Evolutionary conservation across 2,888 invertebrate genomes (phyloP).

Genomic region (Tethea ocularis): DNA sequence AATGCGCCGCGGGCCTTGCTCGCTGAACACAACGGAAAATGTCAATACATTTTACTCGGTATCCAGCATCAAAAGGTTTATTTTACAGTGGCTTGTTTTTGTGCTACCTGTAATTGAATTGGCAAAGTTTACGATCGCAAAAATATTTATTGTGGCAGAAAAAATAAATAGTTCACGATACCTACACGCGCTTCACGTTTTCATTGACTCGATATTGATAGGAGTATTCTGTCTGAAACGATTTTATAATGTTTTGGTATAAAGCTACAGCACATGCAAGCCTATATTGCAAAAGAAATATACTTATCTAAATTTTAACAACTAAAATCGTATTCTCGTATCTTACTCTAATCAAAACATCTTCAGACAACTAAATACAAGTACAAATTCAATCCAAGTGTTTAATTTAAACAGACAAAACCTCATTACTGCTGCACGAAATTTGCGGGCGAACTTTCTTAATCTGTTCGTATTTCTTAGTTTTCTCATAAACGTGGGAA

Average conservation of each 20-base stretch:
- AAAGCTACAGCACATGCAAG: background rate
- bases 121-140: conserved; percentile 61
- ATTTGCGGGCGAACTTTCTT: conserved; percentile 61
- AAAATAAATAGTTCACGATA: conserved; percentile 46
- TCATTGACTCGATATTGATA: background rate
- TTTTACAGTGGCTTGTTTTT: conserved; percentile 65
- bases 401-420: conserved; percentile 68
- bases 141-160: conserved; percentile 54
- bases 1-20: conserved; percentile 23
- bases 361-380: conserved; percentile 18
- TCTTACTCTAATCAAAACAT: conserved; percentile 8
- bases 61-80: conserved; percentile 61
- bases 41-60: conserved; percentile 57
- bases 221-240: background rate
- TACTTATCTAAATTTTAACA: background rate
- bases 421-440: conserved; percentile 56
- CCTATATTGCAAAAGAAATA: background rate
- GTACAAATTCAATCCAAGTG: conserved; percentile 45
- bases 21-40: conserved; percentile 39
- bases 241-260: no score
- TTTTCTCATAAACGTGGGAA: conserved; percentile 68
- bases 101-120: conserved; percentile 64
- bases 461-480: conserved; percentile 70
- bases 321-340: background rate
- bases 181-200: conserved; percentile 11